Base-by-base conservation (phyloP, 2,797 vertebrate genomes). In the Ptychadena robeensis region DNA sequence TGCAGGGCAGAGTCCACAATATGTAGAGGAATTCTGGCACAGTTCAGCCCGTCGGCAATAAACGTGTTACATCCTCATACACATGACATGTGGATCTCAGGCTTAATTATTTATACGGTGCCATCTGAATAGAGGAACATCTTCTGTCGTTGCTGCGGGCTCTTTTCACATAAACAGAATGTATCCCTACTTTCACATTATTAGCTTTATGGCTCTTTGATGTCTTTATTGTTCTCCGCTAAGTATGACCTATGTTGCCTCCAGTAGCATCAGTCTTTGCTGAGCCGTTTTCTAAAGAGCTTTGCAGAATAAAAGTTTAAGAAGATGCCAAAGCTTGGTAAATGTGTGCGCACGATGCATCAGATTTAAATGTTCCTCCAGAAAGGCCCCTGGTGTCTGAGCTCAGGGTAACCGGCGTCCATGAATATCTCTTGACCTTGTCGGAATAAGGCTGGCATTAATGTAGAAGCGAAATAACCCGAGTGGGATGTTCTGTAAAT, bases 391-490 rank as follows among this genome's bases (percentile, higher is more conserved):
- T 0, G 40, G 40, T n/a, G n/a, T n/a, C n/a, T n/a, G n/a, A n/a
- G n/a, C n/a, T n/a, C n/a, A n/a, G n/a, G n/a, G n/a, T n/a, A 3
- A 15, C 12, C 40, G 1, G 40, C 1, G 40, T 18, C 40, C 4
- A 3, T 44, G 14, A 48, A 18, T n/a, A 6, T 22, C 38, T 1
- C 1, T 3, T n/a, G n/a, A n/a, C n/a, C n/a, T n/a, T n/a, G n/a
- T n/a, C n/a, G n/a, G n/a, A n/a, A n/a, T 2, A 0, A 1, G 5
- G 4, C 4, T 22, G 0, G 18, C 44, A 48, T 22, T 48, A 18
- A 18, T 48, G 44, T 18, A 18, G 18, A 4, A 6, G 1, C 37
- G 38, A 9, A 1, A 12, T 40, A 11, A 12, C 38, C 38, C 38
- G 4, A 12, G n/a, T n/a, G n/a, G n/a, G n/a, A n/a, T n/a, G n/a